Conservation (phyloP, 2,888 invertebrate genomes). For the Leptopterna dolabrata region DNA sequence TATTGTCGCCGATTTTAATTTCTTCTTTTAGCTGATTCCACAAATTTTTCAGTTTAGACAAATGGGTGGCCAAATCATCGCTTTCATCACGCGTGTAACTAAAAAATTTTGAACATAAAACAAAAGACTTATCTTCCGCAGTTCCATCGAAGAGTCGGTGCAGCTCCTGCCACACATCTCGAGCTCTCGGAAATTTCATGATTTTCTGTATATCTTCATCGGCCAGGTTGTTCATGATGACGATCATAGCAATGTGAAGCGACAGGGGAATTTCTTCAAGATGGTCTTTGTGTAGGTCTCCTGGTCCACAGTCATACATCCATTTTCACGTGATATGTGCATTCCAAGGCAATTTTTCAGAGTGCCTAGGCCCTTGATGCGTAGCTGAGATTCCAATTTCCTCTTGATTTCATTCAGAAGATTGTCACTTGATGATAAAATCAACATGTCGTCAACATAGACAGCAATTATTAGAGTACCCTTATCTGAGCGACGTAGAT, state of each 20-base stretch:
- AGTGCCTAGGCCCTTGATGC: conserved; percentile 58
- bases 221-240: too few relatives aligned
- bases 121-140: too few relatives aligned
- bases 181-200: too few relatives aligned
- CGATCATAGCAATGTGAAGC: too few relatives aligned
- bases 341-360: conserved; percentile 57
- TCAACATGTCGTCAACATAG: conserved; percentile 62
- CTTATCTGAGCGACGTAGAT: conserved; percentile 29
- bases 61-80: too few relatives aligned
- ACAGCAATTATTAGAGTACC: conserved; percentile 55
- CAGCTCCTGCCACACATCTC: too few relatives aligned
- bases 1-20: too few relatives aligned
- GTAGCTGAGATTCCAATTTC: conserved; percentile 57
- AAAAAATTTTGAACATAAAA: too few relatives aligned
- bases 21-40: too few relatives aligned
- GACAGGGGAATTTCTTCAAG: conserved; percentile 56
- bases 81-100: too few relatives aligned
- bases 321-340: conserved; percentile 49
- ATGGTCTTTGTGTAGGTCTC: conserved; percentile 56
- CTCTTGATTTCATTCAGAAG: conserved; percentile 55
- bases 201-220: conserved; percentile 55
- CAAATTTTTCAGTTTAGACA: too few relatives aligned
- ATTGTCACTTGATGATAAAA: conserved; percentile 52
- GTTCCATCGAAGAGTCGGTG: too few relatives aligned
- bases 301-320: conserved; percentile 53